Conservation (phyloP, 2,113 vertebrate genomes). For the Saccopteryx leptura region DNA sequence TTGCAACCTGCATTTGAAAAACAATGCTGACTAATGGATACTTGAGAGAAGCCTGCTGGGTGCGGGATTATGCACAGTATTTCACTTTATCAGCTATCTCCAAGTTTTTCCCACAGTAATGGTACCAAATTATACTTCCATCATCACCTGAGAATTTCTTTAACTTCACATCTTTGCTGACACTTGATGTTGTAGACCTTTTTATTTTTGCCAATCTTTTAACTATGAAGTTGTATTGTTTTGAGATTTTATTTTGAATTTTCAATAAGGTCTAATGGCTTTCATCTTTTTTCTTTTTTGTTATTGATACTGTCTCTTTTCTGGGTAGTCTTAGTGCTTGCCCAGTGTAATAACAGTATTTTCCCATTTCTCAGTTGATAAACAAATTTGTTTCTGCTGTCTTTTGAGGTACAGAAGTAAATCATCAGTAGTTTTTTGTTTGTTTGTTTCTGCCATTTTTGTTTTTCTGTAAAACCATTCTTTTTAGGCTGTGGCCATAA, state of each 20-base stretch:
- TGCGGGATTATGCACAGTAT: background rate
- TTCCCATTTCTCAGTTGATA: background rate
- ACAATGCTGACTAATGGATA: background rate
- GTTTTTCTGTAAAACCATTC: conserved; percentile 46
- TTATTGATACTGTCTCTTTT: background rate
- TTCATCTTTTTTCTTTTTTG: background rate
- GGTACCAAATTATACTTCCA: background rate
- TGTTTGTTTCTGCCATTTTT: background rate
- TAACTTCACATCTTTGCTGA: background rate
- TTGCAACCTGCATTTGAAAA: background rate
- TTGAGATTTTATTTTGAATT: conserved; percentile 41
- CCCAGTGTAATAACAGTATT: background rate
- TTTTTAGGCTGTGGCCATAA: background rate
- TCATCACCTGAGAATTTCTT: background rate
- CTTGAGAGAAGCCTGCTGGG: background rate
- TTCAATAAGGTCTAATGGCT: background rate
- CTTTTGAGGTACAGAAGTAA: conserved; percentile 27
- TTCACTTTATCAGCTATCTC: background rate
- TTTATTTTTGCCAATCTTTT: background rate
- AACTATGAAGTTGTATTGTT: background rate
- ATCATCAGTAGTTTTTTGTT: background rate
- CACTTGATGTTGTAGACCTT: background rate
- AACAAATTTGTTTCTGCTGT: conserved; percentile 15
- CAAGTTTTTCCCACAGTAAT: background rate
- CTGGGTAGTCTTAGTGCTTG: background rate